phyloP scores from a whole-genome alignment of 37 sponge, comb jelly and placozoan species.

The Agelas oroides region DNA sequence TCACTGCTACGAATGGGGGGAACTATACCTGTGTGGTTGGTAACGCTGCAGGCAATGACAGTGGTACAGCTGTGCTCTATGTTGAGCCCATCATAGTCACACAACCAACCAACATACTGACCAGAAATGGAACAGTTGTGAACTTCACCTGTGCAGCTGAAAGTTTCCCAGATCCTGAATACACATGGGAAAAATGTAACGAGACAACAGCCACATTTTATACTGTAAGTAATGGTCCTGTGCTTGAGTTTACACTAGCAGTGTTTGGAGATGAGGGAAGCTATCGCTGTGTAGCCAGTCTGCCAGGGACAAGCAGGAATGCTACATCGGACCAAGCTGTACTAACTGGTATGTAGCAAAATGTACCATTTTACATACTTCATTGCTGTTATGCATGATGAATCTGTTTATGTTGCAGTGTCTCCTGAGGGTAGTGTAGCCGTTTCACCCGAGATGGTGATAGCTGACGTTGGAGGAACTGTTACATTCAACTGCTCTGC shows the following conservation, averaged over 20 bases:
- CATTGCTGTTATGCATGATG: too few species aligned
- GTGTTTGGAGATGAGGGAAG: slow-evolving; percentile 51
- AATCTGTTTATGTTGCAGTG: neutral
- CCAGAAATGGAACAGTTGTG: too few species aligned
- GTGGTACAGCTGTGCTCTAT: slow-evolving; percentile 17
- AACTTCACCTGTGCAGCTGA: neutral
- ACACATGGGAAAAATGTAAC: neutral
- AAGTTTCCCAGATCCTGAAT: slow-evolving; percentile 4
- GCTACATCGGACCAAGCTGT: too few species aligned
- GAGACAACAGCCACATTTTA: neutral
- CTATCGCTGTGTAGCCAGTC: slow-evolving; percentile 9
- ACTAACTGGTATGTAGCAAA: too few species aligned
- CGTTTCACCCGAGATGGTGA: neutral
- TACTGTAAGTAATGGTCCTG: neutral
- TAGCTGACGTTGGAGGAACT: neutral
- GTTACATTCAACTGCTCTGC: neutral
- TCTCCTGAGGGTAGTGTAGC: slow-evolving; percentile 29
- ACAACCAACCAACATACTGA: too few species aligned
- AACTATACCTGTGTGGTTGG: slow-evolving; percentile 63
- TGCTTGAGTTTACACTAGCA: neutral
- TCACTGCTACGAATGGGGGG: slow-evolving; percentile 67
- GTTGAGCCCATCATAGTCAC: neutral
- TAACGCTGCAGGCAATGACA: slow-evolving; percentile 61
- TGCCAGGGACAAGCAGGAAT: too few species aligned
- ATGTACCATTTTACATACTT: too few species aligned